Base-by-base conservation (phyloP, 2,888 invertebrate genomes). In the Sacculina carcini region DNA sequence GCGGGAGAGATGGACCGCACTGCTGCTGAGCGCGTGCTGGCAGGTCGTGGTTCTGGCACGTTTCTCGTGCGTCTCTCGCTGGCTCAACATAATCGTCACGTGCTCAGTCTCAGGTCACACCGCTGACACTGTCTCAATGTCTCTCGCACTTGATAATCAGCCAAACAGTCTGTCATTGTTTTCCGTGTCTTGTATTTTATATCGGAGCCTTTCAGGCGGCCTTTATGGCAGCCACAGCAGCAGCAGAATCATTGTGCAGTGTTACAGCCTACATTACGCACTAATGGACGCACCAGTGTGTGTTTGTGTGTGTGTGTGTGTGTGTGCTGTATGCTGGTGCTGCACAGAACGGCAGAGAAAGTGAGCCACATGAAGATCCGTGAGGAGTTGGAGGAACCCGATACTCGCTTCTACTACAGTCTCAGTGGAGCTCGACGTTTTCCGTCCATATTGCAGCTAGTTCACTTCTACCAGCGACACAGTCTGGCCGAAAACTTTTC, bases 361-460 rank as follows among this genome's bases (percentile, higher is more conserved):
- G 56, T 56, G 51, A 58, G 57, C 49, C 58, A 58, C 44, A 58
- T 58, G 57, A 50, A 54, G 16, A 51, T 58, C n/a, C 51, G 52
- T 21, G 39, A 49, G 7, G 51, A n/a, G n/a, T n/a, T n/a, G n/a
- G n/a, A n/a, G n/a, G n/a, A 51, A 10, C 48, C 51, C 10, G 53
- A 52, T 12, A 48, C 29, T 1, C 48, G 47, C n/a, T 36, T 23
- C 42, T 55, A 49, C 36, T 56, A 52, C 50, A 28, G 44, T 5
- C 51, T 56, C 31, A 55, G 55, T 40, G 53, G 50, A n/a, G 54
- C 54, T 2, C 52, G 52, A 2, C 53, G 52, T 16, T 58, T 57
- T 50, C 29, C 16, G 5, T 47, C 48, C 19, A 51, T 58, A n/a
- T 51, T 50, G 12, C 55, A 57, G 14, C 53, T 58, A 7, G 50